Base-by-base conservation (phyloP, 2,113 vertebrate species). In the Coptodon rendalli region DNA sequence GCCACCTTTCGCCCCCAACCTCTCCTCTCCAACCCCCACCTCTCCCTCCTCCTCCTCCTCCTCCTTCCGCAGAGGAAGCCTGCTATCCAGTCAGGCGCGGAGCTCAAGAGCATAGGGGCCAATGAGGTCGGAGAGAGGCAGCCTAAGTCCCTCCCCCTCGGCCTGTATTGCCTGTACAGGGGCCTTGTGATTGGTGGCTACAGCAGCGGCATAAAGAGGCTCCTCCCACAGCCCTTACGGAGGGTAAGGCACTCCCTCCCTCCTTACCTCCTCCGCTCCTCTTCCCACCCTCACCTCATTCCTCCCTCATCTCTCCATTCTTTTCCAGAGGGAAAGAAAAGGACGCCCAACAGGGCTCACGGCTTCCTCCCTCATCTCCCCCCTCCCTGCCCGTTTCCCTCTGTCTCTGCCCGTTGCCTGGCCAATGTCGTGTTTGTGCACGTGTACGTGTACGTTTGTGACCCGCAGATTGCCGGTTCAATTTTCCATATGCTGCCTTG, bases 141-240 rank as follows among this genome's bases (percentile, higher is more conserved):
- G 91, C 89, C 96, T 94, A 96, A 96, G 95, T 92, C 95, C 94
- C 95, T 96, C 93, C 96, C 96, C 94, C 95, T 96, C 86, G 94
- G 95, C 92, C 94, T 96, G 93, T 97, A 96, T 95, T 96, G 96
- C 94, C 96, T 96, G 92, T 97, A 96, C 95, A 96, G 96, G 93
- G 95, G 96, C 95, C 96, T 96, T 96, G 91, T 97, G 94, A 96
- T 96, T 95, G 95, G 95, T 91, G 95, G 95, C 95, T 95, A 96
- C 96, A 57, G 95, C 94, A 93, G 94, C 94, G 92, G 95, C 94
- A 96, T 96, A 94, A 97, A 96, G 95, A 95, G 94, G 93, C 95
- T 96, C 91, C 94, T 96, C 92, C 96, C 96, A 83, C 95, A 94
- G 93, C 94, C 95, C 90, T 91, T 96, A 92, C 95, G 95, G 95